These are phyloP conservation scores for Tetragnatha montana DNA, from an alignment of 2,888 invertebrate genomes.

Conservation along the genomic window DNA sequence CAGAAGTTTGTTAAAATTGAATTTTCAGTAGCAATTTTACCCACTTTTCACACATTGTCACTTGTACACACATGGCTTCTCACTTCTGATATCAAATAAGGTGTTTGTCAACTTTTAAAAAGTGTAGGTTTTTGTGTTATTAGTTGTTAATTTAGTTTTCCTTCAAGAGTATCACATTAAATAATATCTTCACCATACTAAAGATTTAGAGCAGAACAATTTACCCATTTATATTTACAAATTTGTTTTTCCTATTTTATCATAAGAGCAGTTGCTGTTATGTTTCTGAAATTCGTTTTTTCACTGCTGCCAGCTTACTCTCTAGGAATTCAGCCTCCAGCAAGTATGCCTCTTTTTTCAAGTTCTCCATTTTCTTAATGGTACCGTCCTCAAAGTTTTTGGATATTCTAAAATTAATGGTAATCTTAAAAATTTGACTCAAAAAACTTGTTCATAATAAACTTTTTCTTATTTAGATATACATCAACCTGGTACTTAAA, in stretches of 20 bases:
- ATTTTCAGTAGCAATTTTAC: too few relatives aligned
- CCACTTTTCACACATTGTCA: too few relatives aligned
- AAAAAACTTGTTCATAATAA: too few relatives aligned
- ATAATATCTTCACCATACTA: background rate
- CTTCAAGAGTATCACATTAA: background rate
- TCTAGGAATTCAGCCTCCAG: slow-evolving; percentile 45
- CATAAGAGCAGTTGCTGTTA: background rate
- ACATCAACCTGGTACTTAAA: background rate
- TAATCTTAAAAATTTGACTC: background rate
- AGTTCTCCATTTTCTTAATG: slow-evolving; percentile 38
- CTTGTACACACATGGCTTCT: too few relatives aligned
- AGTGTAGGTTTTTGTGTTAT: too few relatives aligned
- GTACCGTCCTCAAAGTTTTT: slow-evolving; percentile 36
- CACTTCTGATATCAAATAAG: too few relatives aligned
- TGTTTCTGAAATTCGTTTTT: slow-evolving; percentile 44
- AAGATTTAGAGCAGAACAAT: background rate
- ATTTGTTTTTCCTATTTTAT: background rate
- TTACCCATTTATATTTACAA: background rate
- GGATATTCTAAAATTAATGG: slow-evolving; percentile 6
- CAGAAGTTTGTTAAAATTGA: too few relatives aligned
- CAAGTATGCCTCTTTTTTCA: slow-evolving; percentile 50
- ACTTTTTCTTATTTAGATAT: background rate
- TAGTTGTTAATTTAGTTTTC: too few relatives aligned
- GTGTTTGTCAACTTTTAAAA: too few relatives aligned
- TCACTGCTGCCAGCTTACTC: slow-evolving; percentile 47